These are phyloP conservation scores for Arrhopalites spinosus DNA, from an alignment of 2,888 invertebrate species.

Conservation along the genomic window DNA sequence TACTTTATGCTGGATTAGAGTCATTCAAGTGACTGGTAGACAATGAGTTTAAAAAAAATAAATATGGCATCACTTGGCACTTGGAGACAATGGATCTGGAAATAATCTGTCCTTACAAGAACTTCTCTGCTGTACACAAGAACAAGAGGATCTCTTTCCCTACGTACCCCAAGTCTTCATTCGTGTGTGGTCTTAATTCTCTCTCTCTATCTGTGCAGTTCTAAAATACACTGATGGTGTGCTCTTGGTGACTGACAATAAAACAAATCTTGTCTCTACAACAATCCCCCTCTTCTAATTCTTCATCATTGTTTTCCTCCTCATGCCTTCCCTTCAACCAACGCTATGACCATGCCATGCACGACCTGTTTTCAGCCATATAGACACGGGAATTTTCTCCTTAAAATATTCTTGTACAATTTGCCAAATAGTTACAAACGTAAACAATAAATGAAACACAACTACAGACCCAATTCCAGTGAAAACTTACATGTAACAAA, in stretches of 20 bases:
- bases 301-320: neutral
- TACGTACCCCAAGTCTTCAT: neutral
- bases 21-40: slow-evolving; percentile 19
- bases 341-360: neutral
- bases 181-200: slow-evolving; percentile 36
- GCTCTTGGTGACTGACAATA: neutral
- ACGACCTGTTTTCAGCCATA: neutral
- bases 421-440: no score
- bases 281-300: no score
- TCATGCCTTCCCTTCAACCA: neutral
- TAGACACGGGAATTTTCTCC: no score
- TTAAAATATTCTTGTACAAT: no score
- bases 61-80: slow-evolving; percentile 27
- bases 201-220: neutral
- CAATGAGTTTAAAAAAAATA: slow-evolving; percentile 7
- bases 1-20: slow-evolving; percentile 30
- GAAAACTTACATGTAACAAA: no score
- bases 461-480: no score
- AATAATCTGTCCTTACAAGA: slow-evolving; percentile 23
- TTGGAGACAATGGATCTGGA: slow-evolving; percentile 25
- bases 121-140: neutral
- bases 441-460: no score
- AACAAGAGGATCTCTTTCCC: neutral
- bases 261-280: neutral
- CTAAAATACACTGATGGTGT: neutral